A percentile compares a stretch with the other conserved stretches of the same genome.
Evolutionary conservation across 1,140 invertebrate species (phyloP).

Genomic region (Dreissena rostriformis): DNA sequence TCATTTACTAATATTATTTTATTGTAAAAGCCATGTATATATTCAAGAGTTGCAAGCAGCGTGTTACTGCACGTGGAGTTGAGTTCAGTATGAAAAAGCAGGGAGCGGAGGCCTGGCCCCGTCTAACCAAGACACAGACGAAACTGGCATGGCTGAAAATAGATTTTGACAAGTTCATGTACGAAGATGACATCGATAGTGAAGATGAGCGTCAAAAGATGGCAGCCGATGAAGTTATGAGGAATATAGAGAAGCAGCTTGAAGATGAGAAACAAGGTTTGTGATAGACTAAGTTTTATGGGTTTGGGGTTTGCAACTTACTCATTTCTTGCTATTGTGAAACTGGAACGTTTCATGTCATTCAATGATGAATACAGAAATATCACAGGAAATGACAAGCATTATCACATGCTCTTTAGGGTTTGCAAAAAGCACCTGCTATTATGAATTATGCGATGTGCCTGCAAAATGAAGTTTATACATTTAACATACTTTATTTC

Average conservation of each 20-base stretch:
- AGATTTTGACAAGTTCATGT: constrained; percentile 92
- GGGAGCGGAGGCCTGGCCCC: constrained; percentile 89
- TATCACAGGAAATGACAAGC: too few species aligned
- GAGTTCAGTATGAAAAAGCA: constrained; percentile 89
- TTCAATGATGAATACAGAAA: too few species aligned
- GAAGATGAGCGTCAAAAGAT: constrained; percentile 44
- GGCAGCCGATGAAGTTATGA: constrained; percentile 56
- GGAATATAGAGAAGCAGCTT: constrained; percentile 59
- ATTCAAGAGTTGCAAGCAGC: constrained; percentile 82
- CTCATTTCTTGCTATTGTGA: too few species aligned
- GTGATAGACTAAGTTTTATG: neutral
- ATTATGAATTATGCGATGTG: too few species aligned
- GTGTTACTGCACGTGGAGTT: constrained; percentile 89
- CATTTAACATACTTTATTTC: too few species aligned
- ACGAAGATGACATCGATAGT: constrained; percentile 85
- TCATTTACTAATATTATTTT: too few species aligned
- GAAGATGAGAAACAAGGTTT: constrained; percentile 17
- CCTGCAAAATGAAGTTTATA: too few species aligned
- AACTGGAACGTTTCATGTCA: too few species aligned
- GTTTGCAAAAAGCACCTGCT: too few species aligned
- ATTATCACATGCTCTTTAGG: too few species aligned
- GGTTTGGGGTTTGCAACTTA: too few species aligned
- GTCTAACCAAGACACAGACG: constrained; percentile 88
- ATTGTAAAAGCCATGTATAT: too few species aligned
- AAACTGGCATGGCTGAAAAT: constrained; percentile 96